Evolutionary conservation across 2,797 vertebrate species (phyloP).

Genomic region (Thalassophryne amazonica): DNA sequence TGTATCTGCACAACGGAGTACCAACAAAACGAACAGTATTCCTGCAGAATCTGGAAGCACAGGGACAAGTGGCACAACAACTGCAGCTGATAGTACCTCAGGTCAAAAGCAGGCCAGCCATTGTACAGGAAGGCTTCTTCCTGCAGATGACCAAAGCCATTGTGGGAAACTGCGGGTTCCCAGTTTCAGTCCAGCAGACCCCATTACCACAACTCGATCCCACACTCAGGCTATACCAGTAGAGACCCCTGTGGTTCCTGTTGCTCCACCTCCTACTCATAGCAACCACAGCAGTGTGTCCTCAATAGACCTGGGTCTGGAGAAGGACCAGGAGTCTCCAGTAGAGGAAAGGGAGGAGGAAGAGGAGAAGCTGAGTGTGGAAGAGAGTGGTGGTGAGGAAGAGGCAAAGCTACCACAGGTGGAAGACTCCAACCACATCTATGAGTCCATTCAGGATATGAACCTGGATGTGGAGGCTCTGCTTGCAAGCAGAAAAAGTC

Average conservation of each 20-base stretch:
- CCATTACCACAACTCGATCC: conserved; percentile 3
- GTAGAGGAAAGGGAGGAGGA: conserved; percentile 13
- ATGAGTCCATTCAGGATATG: conserved; percentile 79
- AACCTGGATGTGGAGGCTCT: conserved; percentile 63
- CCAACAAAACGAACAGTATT: neutral
- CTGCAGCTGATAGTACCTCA: conserved; percentile 1
- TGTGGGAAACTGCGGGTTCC: conserved; percentile 47
- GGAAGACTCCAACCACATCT: conserved; percentile 73
- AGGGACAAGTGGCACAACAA: neutral
- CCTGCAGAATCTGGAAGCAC: neutral
- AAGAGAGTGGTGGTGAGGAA: conserved; percentile 2
- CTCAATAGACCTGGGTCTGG: neutral
- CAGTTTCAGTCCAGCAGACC: conserved; percentile 70
- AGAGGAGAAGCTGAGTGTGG: conserved; percentile 7
- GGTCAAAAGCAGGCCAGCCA: conserved; percentile 35
- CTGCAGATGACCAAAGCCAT: conserved; percentile 14
- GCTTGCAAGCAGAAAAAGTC: conserved; percentile 12
- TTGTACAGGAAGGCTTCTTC: neutral
- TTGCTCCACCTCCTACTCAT: neutral
- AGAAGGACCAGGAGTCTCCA: conserved; percentile 7
- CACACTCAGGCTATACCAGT: conserved; percentile 56
- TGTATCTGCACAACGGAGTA: conserved; percentile 2
- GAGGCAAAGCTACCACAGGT: conserved; percentile 25
- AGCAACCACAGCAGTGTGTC: neutral
- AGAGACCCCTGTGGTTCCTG: conserved; percentile 48